These are phyloP conservation scores for Panzeria rudis DNA, from an alignment of 2,888 invertebrate species.

Conservation along the genomic window DNA sequence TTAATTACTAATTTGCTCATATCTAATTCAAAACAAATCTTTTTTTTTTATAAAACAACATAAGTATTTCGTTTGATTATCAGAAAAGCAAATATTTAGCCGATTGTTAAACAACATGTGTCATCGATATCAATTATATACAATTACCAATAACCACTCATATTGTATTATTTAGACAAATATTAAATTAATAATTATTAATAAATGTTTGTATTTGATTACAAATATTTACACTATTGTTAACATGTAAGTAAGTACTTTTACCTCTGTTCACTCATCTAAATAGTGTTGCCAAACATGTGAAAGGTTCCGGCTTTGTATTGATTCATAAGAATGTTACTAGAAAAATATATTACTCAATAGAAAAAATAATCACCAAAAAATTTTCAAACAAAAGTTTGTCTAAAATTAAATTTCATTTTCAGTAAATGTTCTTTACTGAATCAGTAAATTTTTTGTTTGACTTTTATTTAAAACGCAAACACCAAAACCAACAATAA, in stretches of 20 bases:
- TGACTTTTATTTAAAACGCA: too few species aligned
- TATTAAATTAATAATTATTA: constrained; percentile 11
- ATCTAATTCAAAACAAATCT: background rate
- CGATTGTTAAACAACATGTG: background rate
- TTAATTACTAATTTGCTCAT: background rate
- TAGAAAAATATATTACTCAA: too few species aligned
- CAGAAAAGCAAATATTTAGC: background rate
- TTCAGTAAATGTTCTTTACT: too few species aligned
- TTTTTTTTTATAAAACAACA: background rate
- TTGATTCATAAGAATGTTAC: too few species aligned
- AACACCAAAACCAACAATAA: too few species aligned
- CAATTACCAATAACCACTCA: background rate
- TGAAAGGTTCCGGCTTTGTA: too few species aligned
- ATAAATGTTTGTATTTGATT: constrained; percentile 31
- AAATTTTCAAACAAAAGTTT: too few species aligned
- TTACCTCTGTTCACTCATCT: background rate
- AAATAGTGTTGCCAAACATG: background rate
- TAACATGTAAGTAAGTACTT: constrained; percentile 3
- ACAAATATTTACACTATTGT: constrained; percentile 20
- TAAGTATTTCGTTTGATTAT: background rate
- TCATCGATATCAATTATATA: background rate
- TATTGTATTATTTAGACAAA: constrained; percentile 23
- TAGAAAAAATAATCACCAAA: too few species aligned
- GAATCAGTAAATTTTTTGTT: too few species aligned
- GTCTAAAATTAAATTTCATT: too few species aligned